phyloP scores from a whole-genome alignment of 2,888 invertebrate genomes.

The Nezara viridula region DNA sequence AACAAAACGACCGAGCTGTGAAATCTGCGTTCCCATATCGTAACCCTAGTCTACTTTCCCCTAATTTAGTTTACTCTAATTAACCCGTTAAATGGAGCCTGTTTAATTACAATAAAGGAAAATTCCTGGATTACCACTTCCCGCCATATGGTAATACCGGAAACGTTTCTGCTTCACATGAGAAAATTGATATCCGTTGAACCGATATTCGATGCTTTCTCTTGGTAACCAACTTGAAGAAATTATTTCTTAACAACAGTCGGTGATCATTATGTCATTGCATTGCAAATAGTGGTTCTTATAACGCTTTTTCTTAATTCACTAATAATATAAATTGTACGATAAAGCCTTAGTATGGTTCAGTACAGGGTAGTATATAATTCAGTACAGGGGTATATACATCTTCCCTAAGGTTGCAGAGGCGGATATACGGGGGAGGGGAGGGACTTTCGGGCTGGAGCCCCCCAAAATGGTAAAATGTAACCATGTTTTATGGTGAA shows the following conservation, averaged over 20 bases:
- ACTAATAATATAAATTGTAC: too few species aligned
- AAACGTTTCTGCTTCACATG: constrained; percentile 15
- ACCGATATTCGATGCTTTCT: neutral
- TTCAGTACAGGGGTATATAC: too few species aligned
- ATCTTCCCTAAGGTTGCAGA: too few species aligned
- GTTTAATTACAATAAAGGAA: constrained; percentile 31
- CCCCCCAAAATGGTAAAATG: too few species aligned
- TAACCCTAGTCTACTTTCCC: constrained; percentile 20
- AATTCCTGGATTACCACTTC: constrained; percentile 8
- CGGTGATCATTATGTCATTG: too few species aligned
- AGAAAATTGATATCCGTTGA: constrained; percentile 11
- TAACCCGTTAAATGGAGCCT: constrained; percentile 10
- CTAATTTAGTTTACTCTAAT: constrained; percentile 3
- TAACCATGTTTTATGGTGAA: too few species aligned
- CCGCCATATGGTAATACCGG: neutral
- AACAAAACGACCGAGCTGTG: too few species aligned
- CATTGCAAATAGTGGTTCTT: neutral
- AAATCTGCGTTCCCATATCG: neutral
- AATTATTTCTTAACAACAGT: too few species aligned
- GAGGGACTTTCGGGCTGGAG: too few species aligned
- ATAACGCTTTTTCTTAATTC: neutral
- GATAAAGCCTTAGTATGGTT: too few species aligned
- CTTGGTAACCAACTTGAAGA: neutral
- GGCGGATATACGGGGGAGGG: too few species aligned
- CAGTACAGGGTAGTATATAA: too few species aligned